Percentiles rank a stretch among this genome's conserved stretches.
These are phyloP conservation scores for Danio albolineatus DNA, from an alignment of 2,797 vertebrate species.

Conservation along the genomic window DNA sequence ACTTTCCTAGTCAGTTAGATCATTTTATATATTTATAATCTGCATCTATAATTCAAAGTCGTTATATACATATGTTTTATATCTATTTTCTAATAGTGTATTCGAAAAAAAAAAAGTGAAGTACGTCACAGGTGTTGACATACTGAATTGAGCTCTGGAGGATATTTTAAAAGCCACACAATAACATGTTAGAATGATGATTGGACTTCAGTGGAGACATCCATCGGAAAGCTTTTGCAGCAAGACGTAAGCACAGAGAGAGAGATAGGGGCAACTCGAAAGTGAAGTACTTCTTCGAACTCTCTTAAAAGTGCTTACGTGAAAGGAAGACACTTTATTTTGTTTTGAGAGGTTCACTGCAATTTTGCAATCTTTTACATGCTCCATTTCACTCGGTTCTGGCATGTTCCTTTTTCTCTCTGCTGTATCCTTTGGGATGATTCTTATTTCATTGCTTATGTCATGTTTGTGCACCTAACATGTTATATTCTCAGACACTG, in stretches of 20 bases:
- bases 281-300: slow-evolving; percentile 19
- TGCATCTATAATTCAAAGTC: too few relatives aligned
- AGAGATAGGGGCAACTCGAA: background rate
- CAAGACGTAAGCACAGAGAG: background rate
- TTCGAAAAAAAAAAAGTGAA: background rate
- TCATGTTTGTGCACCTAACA: slow-evolving; percentile 9
- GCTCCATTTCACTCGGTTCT: slow-evolving; percentile 20
- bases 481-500: background rate
- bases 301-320: slow-evolving; percentile 24
- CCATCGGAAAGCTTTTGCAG: background rate
- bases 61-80: too few relatives aligned
- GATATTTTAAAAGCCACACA: background rate
- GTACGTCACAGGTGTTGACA: background rate
- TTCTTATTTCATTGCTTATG: background rate
- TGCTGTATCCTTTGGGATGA: slow-evolving; percentile 14
- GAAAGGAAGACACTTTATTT: slow-evolving; percentile 29
- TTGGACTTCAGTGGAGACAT: slow-evolving; percentile 19
- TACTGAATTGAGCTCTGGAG: background rate
- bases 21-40: too few relatives aligned
- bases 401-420: background rate
- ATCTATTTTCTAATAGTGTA: background rate
- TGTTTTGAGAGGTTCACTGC: slow-evolving; percentile 37
- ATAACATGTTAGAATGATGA: slow-evolving; percentile 29
- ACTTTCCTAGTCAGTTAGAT: too few relatives aligned
- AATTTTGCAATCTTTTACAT: slow-evolving; percentile 22